Base-by-base conservation (phyloP, 2,113 vertebrate genomes). In the Chitala chitala region DNA sequence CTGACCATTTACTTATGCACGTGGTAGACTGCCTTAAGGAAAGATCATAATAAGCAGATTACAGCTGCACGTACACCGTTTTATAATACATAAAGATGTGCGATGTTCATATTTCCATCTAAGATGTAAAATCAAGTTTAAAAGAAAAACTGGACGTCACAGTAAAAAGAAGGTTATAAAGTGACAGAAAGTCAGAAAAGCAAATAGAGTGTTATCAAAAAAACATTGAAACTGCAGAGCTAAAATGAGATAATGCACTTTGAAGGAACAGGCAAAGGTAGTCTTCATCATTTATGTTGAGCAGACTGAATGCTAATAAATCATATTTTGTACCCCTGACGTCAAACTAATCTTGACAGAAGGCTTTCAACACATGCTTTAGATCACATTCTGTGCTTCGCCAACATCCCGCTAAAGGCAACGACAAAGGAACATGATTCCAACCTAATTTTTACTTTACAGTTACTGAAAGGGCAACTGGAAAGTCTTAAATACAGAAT, bases 361-460 rank as follows among this genome's bases (percentile, higher is more conserved):
- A 10, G 33, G 15, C 4, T 61, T 29, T 61, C 2, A 13, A 31
- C 29, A 33, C 4, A 33, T 29, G 33, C 58, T 61, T 61, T 29
- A 61, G 58, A 61, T 61, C 58, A 61, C 33, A 61, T 61, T 61
- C 29, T 33, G 58, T 31, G 26, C 5, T 17, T 61, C 33, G 58
- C 33, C 58, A 33, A 61, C 2, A 5, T 33, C 58, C 33, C 3
- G 29, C 10, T 61, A 31, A 5, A 61, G 58, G 17, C 2, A 9
- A 3, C 29, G 26, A 61, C 8, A 31, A 61, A 61, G 9, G 10
- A 29, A 61, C 29, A 31, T 61, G 24, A 61, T 61, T 61, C 58
- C 29, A 61, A 61, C n/a, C n/a, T n/a, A n/a, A n/a, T n/a, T n/a
- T n/a, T n/a, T n/a, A n/a, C n/a, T n/a, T n/a, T n/a, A n/a, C n/a